These are phyloP conservation scores for Turdus rufiventris DNA, from an alignment of 2,113 vertebrate genomes.

Conservation along the genomic window DNA sequence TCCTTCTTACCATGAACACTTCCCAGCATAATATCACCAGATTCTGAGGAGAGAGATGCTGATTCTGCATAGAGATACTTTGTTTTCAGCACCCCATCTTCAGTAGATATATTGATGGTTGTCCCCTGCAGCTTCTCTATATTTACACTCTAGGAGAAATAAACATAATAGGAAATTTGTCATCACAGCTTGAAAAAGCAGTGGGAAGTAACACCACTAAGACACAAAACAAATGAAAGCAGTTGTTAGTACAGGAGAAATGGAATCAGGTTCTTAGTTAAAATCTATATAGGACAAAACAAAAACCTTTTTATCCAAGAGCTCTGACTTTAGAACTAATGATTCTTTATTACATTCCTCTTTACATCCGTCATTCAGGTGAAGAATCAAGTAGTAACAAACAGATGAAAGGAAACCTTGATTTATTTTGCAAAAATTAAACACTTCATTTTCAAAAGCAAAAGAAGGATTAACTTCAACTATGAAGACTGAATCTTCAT, in stretches of 20 bases:
- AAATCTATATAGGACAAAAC: not conserved
- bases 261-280: not conserved
- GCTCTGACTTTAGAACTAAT: not conserved
- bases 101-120: slow-evolving; percentile 84
- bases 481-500: not conserved
- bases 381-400: not conserved
- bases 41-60: slow-evolving; percentile 78
- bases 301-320: not conserved
- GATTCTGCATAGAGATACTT: slow-evolving; percentile 89
- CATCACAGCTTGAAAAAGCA: slow-evolving; percentile 10
- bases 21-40: slow-evolving; percentile 86
- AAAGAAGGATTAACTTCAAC: not conserved
- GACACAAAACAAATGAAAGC: not conserved
- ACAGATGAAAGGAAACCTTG: not conserved
- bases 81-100: slow-evolving; percentile 83
- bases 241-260: not conserved
- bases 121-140: slow-evolving; percentile 91
- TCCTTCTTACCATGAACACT: slow-evolving; percentile 86
- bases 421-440: not conserved
- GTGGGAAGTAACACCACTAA: not conserved
- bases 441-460: not conserved
- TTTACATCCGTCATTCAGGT: not conserved
- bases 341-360: not conserved
- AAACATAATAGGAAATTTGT: slow-evolving; percentile 14
- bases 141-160: slow-evolving; percentile 79